A percentile compares a stretch with the other conserved stretches of the same genome.
These are phyloP conservation scores for Enteromius trimaculatus DNA, from an alignment of 2,797 vertebrate species.

Conservation along the genomic window DNA sequence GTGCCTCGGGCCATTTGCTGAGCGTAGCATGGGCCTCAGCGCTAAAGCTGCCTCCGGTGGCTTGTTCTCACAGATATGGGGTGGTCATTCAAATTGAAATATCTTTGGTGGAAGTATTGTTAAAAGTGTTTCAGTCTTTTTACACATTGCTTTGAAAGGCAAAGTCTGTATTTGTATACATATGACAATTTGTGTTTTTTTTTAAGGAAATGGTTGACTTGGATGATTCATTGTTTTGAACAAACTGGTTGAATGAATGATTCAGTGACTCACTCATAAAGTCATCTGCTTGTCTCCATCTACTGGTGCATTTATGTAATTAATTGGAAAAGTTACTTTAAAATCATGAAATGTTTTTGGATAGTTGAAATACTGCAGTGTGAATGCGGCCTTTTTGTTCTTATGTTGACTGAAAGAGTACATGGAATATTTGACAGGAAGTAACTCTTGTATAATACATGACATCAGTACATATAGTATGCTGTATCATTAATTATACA, in stretches of 20 bases:
- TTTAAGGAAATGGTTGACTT: neutral
- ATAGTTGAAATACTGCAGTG: neutral
- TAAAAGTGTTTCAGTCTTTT: neutral
- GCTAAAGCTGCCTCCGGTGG: conserved; percentile 18
- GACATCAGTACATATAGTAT: neutral
- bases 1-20: conserved; percentile 27
- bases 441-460: neutral
- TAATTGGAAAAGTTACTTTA: neutral
- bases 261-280: neutral
- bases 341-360: neutral
- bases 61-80: conserved; percentile 5
- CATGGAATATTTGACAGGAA: neutral
- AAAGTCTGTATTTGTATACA: neutral
- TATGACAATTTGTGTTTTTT: too few relatives aligned
- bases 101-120: conserved; percentile 2
- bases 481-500: neutral
- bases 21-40: neutral
- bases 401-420: neutral
- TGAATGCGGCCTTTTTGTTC: neutral
- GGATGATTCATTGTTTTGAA: neutral
- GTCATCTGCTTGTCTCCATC: neutral
- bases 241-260: neutral
- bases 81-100: conserved; percentile 3
- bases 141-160: neutral
- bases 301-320: neutral